Percentiles rank a stretch among this genome's conserved stretches.
Evolutionary conservation across 2,113 vertebrate genomes (phyloP).

Genomic region (Eleginops maclovinus): DNA sequence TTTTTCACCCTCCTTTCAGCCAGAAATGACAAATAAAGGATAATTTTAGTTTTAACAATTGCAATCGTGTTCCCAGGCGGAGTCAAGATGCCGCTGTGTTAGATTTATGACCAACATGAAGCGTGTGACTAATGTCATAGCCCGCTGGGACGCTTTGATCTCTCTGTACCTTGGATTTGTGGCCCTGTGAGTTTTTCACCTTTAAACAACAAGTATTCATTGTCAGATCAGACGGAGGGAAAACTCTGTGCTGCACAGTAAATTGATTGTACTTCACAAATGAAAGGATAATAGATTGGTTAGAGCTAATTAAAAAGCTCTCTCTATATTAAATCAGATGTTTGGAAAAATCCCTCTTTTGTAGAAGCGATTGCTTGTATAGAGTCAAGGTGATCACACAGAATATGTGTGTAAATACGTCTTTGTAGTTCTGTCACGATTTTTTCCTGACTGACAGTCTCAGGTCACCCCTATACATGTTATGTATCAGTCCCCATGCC

Average conservation of each 20-base stretch:
- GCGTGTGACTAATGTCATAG: slow-evolving; percentile 63
- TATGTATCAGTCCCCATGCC: slow-evolving; percentile 61
- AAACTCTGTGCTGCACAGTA: background rate
- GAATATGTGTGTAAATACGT: slow-evolving; percentile 45
- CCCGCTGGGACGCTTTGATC: slow-evolving; percentile 60
- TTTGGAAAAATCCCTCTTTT: background rate
- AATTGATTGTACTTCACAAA: background rate
- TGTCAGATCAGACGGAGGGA: background rate
- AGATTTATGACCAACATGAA: slow-evolving; percentile 69
- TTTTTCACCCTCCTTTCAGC: slow-evolving; percentile 65
- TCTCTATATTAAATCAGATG: background rate
- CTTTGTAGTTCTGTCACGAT: slow-evolving; percentile 65
- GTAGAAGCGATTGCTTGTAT: background rate
- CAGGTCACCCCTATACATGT: slow-evolving; percentile 70
- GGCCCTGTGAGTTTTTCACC: slow-evolving; percentile 42
- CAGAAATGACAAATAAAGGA: slow-evolving; percentile 70
- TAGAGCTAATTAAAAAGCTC: background rate
- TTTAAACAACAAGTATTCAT: slow-evolving; percentile 36
- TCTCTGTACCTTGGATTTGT: slow-evolving; percentile 52
- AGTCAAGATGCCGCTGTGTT: slow-evolving; percentile 40
- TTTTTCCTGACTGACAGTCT: slow-evolving; percentile 36
- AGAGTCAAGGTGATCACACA: background rate
- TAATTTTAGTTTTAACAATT: slow-evolving; percentile 65
- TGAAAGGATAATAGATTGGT: background rate
- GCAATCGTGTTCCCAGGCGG: slow-evolving; percentile 37